Conservation (phyloP, 2,888 invertebrate genomes). For the Serripes groenlandicus region DNA sequence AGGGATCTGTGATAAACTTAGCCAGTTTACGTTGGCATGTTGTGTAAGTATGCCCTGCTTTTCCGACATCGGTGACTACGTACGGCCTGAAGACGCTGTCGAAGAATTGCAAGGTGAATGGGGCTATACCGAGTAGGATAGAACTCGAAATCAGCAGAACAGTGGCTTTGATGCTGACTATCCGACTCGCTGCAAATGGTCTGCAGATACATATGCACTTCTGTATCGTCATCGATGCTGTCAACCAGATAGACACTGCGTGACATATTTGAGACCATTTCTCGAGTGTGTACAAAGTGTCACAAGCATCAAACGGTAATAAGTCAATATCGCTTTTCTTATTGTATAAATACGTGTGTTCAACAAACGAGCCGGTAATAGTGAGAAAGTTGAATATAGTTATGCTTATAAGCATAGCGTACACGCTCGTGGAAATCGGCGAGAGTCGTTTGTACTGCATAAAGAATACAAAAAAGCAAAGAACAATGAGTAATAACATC, state of each 20-base stretch:
- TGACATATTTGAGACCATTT: slow-evolving; percentile 5
- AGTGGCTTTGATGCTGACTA: not conserved
- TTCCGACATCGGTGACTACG: not conserved
- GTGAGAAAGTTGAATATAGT: slow-evolving; percentile 13
- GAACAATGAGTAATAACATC: not conserved
- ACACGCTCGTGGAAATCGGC: slow-evolving; percentile 4
- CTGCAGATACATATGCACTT: slow-evolving; percentile 13
- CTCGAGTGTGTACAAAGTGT: not conserved
- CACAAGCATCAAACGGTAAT: not conserved
- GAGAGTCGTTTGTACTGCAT: slow-evolving; percentile 2
- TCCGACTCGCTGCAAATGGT: not conserved
- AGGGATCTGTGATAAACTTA: not conserved
- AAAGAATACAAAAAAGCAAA: slow-evolving; percentile 1
- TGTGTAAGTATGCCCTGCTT: not conserved
- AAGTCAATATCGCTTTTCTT: not conserved
- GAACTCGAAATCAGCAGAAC: not conserved
- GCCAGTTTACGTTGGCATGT: not conserved
- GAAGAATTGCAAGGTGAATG: not conserved
- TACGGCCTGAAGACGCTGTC: slow-evolving; percentile 1
- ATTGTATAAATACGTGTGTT: slow-evolving; percentile 6
- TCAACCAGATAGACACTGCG: slow-evolving; percentile 9
- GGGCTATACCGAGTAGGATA: not conserved
- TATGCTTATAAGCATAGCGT: not conserved
- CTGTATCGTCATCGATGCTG: slow-evolving; percentile 1
- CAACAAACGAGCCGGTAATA: not conserved